A percentile compares a stretch with the other conserved stretches of the same genome.
Evolutionary conservation across 2,797 vertebrate genomes (phyloP).

Genomic region (Vultur gryphus): DNA sequence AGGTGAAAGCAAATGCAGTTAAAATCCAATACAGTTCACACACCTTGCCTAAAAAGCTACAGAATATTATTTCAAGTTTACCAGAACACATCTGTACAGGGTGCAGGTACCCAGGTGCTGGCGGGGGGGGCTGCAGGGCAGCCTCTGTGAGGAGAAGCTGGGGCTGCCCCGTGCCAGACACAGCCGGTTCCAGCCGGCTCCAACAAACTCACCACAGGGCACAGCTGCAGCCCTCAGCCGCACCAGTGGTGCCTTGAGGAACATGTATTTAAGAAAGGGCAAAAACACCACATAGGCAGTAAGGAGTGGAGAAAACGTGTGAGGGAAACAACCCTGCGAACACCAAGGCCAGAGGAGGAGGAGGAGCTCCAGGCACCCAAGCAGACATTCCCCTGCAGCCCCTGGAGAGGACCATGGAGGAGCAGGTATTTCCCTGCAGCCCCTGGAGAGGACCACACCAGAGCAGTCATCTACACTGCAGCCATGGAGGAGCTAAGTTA

Average conservation of each 20-base stretch:
- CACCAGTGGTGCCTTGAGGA: not conserved
- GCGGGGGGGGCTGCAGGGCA: fast-evolving
- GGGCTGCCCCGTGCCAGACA: fast-evolving
- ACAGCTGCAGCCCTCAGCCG: not conserved
- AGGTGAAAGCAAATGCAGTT: not conserved
- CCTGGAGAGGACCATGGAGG: too few species aligned
- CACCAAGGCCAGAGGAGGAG: not conserved
- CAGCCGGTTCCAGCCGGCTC: fast-evolving
- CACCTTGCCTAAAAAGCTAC: not conserved
- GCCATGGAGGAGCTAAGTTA: not conserved
- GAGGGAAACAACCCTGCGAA: not conserved
- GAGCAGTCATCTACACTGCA: not conserved
- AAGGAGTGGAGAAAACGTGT: fast-evolving
- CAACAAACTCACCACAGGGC: too few species aligned
- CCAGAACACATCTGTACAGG: not conserved
- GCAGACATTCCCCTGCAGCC: not conserved
- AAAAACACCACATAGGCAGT: not conserved
- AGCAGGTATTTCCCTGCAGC: not conserved
- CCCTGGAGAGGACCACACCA: not conserved
- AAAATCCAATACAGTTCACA: not conserved
- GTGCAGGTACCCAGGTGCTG: fast-evolving
- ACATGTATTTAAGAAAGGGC: not conserved
- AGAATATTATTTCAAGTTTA: not conserved
- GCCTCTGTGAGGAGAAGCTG: not conserved
- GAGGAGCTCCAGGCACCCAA: not conserved